Percentiles rank a stretch among this genome's conserved stretches.
Conservation (phyloP, 1,140 invertebrate genomes). For the Drosophila rufa region DNA sequence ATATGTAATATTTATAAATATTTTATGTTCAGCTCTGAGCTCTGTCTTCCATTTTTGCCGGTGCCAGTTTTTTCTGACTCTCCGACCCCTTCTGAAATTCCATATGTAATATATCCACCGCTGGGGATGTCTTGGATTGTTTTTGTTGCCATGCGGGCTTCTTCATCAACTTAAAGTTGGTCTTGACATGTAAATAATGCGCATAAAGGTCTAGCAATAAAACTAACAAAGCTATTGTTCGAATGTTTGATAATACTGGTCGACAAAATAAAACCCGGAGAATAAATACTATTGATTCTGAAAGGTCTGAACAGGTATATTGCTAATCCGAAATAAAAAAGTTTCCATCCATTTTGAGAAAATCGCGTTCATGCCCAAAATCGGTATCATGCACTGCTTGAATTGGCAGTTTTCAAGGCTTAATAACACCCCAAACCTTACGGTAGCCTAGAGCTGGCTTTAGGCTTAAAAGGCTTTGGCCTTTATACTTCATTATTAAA, state of each 20-base stretch:
- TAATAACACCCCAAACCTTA: too few species aligned
- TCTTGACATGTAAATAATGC: constrained; percentile 69
- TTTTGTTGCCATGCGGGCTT: constrained; percentile 21
- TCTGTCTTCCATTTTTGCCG: constrained; percentile 46
- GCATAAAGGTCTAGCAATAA: constrained; percentile 12
- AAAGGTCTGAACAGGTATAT: too few species aligned
- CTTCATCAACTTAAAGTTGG: constrained; percentile 20
- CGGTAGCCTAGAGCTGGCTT: too few species aligned
- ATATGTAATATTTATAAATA: constrained; percentile 80
- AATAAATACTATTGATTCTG: too few species aligned
- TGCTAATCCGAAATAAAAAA: too few species aligned
- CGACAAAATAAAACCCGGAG: too few species aligned
- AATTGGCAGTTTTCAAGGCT: too few species aligned
- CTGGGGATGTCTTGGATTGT: background rate
- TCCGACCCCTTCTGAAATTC: constrained; percentile 33
- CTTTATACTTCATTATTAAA: too few species aligned
- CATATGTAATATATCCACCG: background rate
- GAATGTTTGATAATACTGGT: background rate
- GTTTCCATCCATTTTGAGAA: too few species aligned
- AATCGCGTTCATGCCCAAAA: too few species aligned
- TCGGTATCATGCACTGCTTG: too few species aligned
- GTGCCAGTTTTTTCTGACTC: background rate
- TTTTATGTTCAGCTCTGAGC: constrained; percentile 64
- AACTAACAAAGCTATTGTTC: background rate
- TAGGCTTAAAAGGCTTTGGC: too few species aligned